Evolutionary conservation across 2,113 vertebrate species (phyloP), one percentile per base, ranked within the genome.

Genomic region (Grammomys surdaster): DNA sequence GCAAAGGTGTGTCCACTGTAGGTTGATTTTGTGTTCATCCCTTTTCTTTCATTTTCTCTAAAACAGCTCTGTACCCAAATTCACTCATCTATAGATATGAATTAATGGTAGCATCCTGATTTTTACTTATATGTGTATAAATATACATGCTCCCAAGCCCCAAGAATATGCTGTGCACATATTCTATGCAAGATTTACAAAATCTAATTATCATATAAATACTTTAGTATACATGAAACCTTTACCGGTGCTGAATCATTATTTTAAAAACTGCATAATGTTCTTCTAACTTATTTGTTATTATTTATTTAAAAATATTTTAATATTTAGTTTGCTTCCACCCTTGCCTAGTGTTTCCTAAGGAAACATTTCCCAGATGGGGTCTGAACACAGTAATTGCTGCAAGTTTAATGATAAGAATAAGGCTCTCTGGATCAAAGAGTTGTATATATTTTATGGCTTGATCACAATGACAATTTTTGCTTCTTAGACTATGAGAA

Each of bases 21-120:
- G 33, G 73, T 95, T 90, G 36, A 75, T 72, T 93, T 75, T 65
- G 22, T 54, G 3, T n/a, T 86, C 33, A 73, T 91, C 91, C 43
- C 24, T 80, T 90, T 96, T 51, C 33, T 76, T 24, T 90, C 73
- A 36, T 93, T 95, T 97, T 89, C 88, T 92, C 69, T 33, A 94
- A 33, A 7, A 87, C 1, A 89, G 40, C 14, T 63, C 63, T 65
- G 5, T 1, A 58, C 22, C 76, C 67, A 84, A 86, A 78, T 8
- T 93, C n/a, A n/a, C 12, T 88, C 81, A 51, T 63, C 84, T 14
- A 4, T n/a, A 56, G 73, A 54, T 94, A 82, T 95, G 80, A 58
- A 82, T 63, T 91, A 94, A 82, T 76, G 43, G 13, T 51, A 93
- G 56, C 31, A 90, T 24, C 58, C 46, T 96, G 36, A 43, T 76